A percentile compares a stretch with the other conserved stretches of the same genome.
phyloP scores from a whole-genome alignment of 2,888 invertebrate species.

The Crepidodera aurea region DNA sequence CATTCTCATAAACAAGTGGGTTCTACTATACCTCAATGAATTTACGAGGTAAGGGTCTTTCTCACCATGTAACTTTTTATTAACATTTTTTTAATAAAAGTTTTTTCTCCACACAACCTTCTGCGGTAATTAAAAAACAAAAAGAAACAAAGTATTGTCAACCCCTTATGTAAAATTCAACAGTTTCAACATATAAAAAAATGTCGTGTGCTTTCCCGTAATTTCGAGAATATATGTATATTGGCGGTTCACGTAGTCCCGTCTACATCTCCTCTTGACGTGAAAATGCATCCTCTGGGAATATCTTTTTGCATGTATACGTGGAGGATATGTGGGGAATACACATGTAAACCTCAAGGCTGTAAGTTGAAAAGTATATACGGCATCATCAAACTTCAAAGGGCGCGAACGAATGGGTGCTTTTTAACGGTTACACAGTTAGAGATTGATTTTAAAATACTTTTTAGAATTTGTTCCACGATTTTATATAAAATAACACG shows the following conservation, averaged over 20 bases:
- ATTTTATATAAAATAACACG: too few relatives aligned
- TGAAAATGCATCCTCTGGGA: conserved; percentile 36
- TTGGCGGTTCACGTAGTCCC: conserved; percentile 40
- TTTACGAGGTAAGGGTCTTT: too few relatives aligned
- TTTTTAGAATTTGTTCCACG: too few relatives aligned
- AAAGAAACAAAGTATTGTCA: background rate
- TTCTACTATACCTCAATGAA: too few relatives aligned
- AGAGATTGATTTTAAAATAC: too few relatives aligned
- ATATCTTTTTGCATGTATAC: conserved; percentile 33
- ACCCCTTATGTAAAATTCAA: conserved; percentile 19
- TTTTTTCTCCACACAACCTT: too few relatives aligned
- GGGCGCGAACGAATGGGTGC: background rate
- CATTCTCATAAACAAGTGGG: too few relatives aligned
- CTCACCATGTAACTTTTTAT: too few relatives aligned
- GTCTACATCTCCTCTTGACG: conserved; percentile 32
- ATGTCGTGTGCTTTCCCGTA: conserved; percentile 10
- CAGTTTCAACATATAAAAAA: conserved; percentile 7
- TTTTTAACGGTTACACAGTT: background rate
- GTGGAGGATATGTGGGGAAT: conserved; percentile 35
- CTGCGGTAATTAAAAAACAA: too few relatives aligned
- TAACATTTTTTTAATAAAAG: too few relatives aligned
- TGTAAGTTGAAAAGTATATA: background rate
- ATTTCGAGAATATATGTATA: conserved; percentile 34
- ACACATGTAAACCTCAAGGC: conserved; percentile 32
- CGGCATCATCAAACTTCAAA: background rate